Evolutionary conservation across 2,113 vertebrate genomes (phyloP).

Genomic region (Synchiropus splendidus): DNA sequence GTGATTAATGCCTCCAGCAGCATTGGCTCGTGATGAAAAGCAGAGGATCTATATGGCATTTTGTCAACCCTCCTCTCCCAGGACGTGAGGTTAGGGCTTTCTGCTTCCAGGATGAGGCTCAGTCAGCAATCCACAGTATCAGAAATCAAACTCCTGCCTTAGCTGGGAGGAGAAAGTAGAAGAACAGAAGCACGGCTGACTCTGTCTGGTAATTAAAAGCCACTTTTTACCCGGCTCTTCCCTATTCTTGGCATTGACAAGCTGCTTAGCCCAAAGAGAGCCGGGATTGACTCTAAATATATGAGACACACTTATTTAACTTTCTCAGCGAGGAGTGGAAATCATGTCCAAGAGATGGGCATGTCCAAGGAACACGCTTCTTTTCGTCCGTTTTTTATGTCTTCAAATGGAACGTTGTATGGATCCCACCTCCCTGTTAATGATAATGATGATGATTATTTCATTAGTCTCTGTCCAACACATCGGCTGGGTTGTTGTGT

Average conservation of each 20-base stretch:
- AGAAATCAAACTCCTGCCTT: slow-evolving; percentile 86
- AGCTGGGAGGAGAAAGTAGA: slow-evolving; percentile 55
- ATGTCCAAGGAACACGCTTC: not conserved
- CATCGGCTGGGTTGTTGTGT: slow-evolving; percentile 33
- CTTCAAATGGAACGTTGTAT: slow-evolving; percentile 2
- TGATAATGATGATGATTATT: slow-evolving; percentile 35
- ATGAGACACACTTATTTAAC: slow-evolving; percentile 79
- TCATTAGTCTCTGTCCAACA: slow-evolving; percentile 34
- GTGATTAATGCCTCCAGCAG: slow-evolving; percentile 79
- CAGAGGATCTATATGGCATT: slow-evolving; percentile 81
- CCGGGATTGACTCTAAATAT: slow-evolving; percentile 77
- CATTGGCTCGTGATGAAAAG: slow-evolving; percentile 66
- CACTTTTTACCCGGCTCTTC: slow-evolving; percentile 68
- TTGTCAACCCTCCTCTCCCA: slow-evolving; percentile 81
- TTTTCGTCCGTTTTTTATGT: slow-evolving; percentile 10
- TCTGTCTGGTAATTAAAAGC: slow-evolving; percentile 92
- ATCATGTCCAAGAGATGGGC: too few relatives aligned
- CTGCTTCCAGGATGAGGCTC: slow-evolving; percentile 71
- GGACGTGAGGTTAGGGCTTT: slow-evolving; percentile 63
- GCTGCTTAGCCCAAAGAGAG: slow-evolving; percentile 69
- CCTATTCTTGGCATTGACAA: slow-evolving; percentile 73
- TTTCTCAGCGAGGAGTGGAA: slow-evolving; percentile 32
- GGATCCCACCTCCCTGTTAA: slow-evolving; percentile 1
- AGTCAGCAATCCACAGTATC: slow-evolving; percentile 90
- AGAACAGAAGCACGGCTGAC: slow-evolving; percentile 69